Base-by-base conservation (phyloP, 2,113 vertebrate genomes). In the Gymnobelideus leadbeateri region DNA sequence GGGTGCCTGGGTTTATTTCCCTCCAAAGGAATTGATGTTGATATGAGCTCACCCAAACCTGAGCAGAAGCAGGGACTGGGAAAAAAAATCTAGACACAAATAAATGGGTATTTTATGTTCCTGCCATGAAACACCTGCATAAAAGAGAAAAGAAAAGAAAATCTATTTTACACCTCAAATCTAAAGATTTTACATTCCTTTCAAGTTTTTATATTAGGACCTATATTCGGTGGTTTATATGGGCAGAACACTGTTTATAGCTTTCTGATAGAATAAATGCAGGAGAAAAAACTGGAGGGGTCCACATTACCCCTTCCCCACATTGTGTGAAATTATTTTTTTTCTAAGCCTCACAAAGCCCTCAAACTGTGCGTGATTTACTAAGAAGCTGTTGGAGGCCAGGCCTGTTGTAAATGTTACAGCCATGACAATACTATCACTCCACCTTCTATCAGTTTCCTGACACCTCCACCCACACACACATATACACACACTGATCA, bases 61-160 rank as follows among this genome's bases (percentile, higher is more conserved):
- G 94, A 94, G 43, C 92, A 97, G 92, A 96, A 95, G 68, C 43
- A 92, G 0, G 91, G 93, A 89, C 16, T 95, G 31, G 96, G 94
- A 49, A 92, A 50, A 1, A 2, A 8, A 26, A 91, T 92, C 50
- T 57, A 26, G 2, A 21, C 24, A 95, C 93, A 96, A 91, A 97
- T 93, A 97, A 95, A 96, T 93, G 68, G 89, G n/a, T 31, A 96
- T 97, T 98, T 98, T 96, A 96, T 50, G 31, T 96, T 95, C 55
- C 94, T 92, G 55, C 84, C 43, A 90, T 96, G 96, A 97, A 98
- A 97, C 54, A 93, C 54, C 25, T 52, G 0, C 57, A 51, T 95
- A 97, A 97, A 97, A 98, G 43, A 91, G 54, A 97, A 97, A 91
- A 50, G 37, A 94, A 54, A 97, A 91, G 37, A 97, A 98, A 98